Conservation (phyloP, 1,140 invertebrate species). For the Drosophila malerkotliana region DNA sequence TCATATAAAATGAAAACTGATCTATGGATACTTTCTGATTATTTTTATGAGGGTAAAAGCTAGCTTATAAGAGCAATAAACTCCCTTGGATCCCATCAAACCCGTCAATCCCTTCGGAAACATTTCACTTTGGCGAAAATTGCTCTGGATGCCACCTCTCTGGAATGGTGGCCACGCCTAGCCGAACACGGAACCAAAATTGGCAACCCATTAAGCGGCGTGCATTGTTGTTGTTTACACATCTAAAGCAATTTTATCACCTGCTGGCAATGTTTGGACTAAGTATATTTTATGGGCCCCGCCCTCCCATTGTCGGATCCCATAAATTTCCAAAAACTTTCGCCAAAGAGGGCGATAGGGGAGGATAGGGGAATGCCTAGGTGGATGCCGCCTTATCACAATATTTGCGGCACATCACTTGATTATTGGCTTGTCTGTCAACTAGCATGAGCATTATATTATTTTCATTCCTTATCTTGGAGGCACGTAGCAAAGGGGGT, state of each 20-base stretch:
- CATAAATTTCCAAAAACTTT: slow-evolving; percentile 57
- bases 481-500: slow-evolving; percentile 1
- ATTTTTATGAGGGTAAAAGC: not conserved
- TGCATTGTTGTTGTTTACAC: slow-evolving; percentile 49
- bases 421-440: slow-evolving; percentile 56
- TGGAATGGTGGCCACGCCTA: slow-evolving; percentile 28
- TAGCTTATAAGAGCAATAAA: too few relatives aligned
- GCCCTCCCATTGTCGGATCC: slow-evolving; percentile 43
- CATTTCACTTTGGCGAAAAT: slow-evolving; percentile 33
- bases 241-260: slow-evolving; percentile 53
- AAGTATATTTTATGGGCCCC: slow-evolving; percentile 53
- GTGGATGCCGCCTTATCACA: slow-evolving; percentile 52
- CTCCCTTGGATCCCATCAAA: not conserved
- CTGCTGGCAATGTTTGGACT: slow-evolving; percentile 39
- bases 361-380: not conserved
- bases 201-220: slow-evolving; percentile 53
- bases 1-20: too few relatives aligned
- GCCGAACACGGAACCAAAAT: slow-evolving; percentile 37
- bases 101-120: slow-evolving; percentile 24
- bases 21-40: too few relatives aligned
- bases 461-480: slow-evolving; percentile 58
- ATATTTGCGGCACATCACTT: slow-evolving; percentile 55
- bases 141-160: slow-evolving; percentile 15
- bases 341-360: not conserved
- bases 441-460: slow-evolving; percentile 51